Percentiles rank a stretch among this genome's conserved stretches.
Conservation (phyloP, 2,888 invertebrate genomes). For the Melanostoma mellinum region DNA sequence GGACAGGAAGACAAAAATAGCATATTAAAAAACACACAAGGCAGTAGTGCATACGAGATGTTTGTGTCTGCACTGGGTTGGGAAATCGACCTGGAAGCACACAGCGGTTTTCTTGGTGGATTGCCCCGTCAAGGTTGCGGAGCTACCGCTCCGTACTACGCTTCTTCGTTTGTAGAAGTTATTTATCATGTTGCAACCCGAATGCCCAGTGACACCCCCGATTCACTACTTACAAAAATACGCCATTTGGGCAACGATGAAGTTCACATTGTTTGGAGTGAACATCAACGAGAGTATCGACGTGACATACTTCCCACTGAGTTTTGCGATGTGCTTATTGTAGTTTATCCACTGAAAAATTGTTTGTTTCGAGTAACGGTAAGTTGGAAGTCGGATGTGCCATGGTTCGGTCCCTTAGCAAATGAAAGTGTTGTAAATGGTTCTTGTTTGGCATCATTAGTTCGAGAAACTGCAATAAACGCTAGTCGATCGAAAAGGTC, state of each 20-base stretch:
- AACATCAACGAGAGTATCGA: slow-evolving; percentile 96
- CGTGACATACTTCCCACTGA: slow-evolving; percentile 99
- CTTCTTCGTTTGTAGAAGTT: slow-evolving; percentile 94
- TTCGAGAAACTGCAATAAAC: slow-evolving; percentile 94
- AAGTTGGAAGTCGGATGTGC: slow-evolving; percentile 92
- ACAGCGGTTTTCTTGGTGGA: slow-evolving; percentile 97
- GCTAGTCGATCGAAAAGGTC: slow-evolving; percentile 96
- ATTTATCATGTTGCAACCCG: slow-evolving; percentile 99
- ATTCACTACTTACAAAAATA: slow-evolving; percentile 94
- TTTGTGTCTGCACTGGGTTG: slow-evolving; percentile 87
- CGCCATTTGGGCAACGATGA: slow-evolving; percentile 98
- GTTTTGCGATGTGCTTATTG: slow-evolving; percentile 99
- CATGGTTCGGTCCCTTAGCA: slow-evolving; percentile 97
- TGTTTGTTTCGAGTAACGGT: slow-evolving; percentile 94
- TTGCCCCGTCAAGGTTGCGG: slow-evolving; percentile 95
- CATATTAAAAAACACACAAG: slow-evolving; percentile 92
- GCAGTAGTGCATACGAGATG: slow-evolving; percentile 96
- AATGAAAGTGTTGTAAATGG: slow-evolving; percentile 90
- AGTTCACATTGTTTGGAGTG: slow-evolving; percentile 99
- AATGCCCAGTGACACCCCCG: slow-evolving; percentile 95
- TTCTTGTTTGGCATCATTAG: slow-evolving; percentile 89
- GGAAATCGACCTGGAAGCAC: slow-evolving; percentile 94
- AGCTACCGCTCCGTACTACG: slow-evolving; percentile 96
- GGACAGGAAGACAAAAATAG: slow-evolving; percentile 98
- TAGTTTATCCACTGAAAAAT: slow-evolving; percentile 95